These are phyloP conservation scores for Columba janthina DNA, from an alignment of 2,113 vertebrate genomes.

Conservation along the genomic window DNA sequence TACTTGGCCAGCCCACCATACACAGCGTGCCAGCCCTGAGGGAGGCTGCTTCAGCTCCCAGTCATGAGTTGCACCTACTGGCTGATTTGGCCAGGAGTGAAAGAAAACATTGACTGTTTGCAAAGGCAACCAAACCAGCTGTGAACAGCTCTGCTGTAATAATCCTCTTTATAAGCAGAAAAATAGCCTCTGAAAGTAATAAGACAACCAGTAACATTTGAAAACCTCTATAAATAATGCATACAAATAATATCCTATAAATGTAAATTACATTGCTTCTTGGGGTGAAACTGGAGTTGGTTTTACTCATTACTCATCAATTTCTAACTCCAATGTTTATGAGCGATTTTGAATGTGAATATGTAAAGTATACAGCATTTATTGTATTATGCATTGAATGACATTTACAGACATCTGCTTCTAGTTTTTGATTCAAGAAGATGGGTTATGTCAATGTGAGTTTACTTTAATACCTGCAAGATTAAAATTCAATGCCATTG, in stretches of 20 bases:
- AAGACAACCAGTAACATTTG: background rate
- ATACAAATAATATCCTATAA: background rate
- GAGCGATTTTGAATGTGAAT: slow-evolving; percentile 24
- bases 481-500: background rate
- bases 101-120: background rate
- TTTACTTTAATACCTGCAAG: background rate
- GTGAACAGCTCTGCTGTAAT: background rate
- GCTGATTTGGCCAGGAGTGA: background rate
- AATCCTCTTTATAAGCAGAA: background rate
- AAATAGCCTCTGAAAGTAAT: slow-evolving; percentile 25
- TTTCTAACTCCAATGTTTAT: background rate
- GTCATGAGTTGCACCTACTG: background rate
- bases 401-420: slow-evolving; percentile 26
- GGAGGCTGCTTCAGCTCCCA: background rate
- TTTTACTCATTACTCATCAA: slow-evolving; percentile 15
- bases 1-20: background rate
- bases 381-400: background rate
- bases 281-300: slow-evolving; percentile 12
- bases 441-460: background rate
- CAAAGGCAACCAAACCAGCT: background rate
- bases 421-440: slow-evolving; percentile 5
- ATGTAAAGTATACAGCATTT: background rate
- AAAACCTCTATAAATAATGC: slow-evolving; percentile 3
- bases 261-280: slow-evolving; percentile 9
- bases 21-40: background rate